Base-by-base conservation (phyloP, 2,888 invertebrate genomes). In the Eupeodes luniger region DNA sequence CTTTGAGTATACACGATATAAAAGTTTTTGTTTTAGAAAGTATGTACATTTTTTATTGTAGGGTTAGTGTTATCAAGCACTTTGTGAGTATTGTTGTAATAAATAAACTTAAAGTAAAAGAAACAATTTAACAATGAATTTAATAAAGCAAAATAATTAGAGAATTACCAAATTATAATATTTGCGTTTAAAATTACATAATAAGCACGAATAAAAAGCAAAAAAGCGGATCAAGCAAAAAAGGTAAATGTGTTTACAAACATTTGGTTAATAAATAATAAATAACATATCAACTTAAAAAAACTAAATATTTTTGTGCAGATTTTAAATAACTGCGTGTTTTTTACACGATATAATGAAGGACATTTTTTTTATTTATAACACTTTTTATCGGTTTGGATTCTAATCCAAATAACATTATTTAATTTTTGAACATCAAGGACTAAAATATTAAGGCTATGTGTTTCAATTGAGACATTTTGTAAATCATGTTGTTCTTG, bases 131-230 rank as follows among this genome's bases (percentile, higher is more conserved):
- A 75, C 36, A 78, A 66, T 75, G 70, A 16, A 75, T 70, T 34
- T 82, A 86, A 83, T 70, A 7, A 80, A 88, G 84, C 81, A 91
- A 91, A 89, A 90, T 80, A 87, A 90, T 6, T 11, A 90, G 59
- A 91, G 90, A 89, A 89, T 86, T 85, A 89, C 89, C 77, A 89
- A 57, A 84, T 66, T 12, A 44, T 34, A 76, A 76, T 27, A 66
- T 61, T 61, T 76, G 66, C 72, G 47, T 72, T 72, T 16, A 59
- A 57, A 64, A 72, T 55, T 16, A 79, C 16, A 67, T 19, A 74
- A 82, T 75, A 85, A 85, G 87, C 84, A 76, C 81, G 61, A 76
- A 78, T 67, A 81, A 85, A 88, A 80, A 89, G 85, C 83, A 89
- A 83, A 77, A 27, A 88, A 81, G 36, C 70, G 51, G 49, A 66